These are phyloP conservation scores for Decapterus maruadsi DNA, from an alignment of 2,797 vertebrate species.

Conservation along the genomic window DNA sequence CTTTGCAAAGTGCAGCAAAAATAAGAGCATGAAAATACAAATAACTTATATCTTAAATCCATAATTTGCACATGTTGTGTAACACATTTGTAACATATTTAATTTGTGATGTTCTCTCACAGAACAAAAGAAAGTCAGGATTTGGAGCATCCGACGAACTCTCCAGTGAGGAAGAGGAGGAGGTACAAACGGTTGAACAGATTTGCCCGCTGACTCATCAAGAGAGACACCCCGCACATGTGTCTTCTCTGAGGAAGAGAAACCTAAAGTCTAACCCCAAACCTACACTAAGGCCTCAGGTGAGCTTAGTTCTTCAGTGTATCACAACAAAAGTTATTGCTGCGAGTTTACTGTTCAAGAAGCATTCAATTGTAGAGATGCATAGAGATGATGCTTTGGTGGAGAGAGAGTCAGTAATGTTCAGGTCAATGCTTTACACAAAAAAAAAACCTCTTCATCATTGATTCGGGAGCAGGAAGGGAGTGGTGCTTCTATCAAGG, in stretches of 20 bases:
- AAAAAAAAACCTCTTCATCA: neutral
- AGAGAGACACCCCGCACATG: slow-evolving; percentile 71
- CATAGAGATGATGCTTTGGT: neutral
- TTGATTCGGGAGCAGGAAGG: slow-evolving; percentile 66
- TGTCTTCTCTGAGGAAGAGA: slow-evolving; percentile 82
- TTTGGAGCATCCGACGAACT: slow-evolving; percentile 91
- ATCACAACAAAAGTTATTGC: neutral
- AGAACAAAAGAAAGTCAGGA: slow-evolving; percentile 81
- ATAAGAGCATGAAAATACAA: neutral
- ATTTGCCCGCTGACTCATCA: slow-evolving; percentile 49
- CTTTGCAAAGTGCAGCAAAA: slow-evolving; percentile 1
- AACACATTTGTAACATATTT: neutral
- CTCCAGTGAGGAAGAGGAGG: slow-evolving; percentile 93
- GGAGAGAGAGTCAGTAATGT: neutral
- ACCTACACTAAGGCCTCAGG: slow-evolving; percentile 60
- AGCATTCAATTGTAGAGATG: neutral
- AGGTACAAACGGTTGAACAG: slow-evolving; percentile 67
- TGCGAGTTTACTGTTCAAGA: neutral
- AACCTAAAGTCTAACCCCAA: slow-evolving; percentile 66
- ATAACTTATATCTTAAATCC: neutral
- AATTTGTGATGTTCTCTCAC: slow-evolving; percentile 8
- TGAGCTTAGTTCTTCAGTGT: slow-evolving; percentile 19
- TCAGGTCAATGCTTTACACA: neutral
- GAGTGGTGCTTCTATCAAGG: slow-evolving; percentile 25
- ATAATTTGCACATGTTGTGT: neutral